Base-by-base conservation (phyloP, 2,113 vertebrate species). In the Octodon degus region DNA sequence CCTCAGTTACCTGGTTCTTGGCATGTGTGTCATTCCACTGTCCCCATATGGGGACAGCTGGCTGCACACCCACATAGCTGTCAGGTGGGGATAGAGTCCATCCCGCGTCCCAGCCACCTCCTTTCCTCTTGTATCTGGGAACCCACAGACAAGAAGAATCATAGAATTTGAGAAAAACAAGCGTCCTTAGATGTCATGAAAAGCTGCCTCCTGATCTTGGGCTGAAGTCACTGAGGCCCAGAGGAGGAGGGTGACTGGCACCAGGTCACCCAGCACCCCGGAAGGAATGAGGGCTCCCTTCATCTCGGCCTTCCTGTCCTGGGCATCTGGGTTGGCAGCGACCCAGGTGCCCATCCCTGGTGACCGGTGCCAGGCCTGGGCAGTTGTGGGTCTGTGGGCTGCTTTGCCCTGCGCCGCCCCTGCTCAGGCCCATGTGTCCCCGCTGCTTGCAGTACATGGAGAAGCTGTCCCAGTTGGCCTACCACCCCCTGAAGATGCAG, bases 401-500 rank as follows among this genome's bases (percentile, higher is more conserved):
- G 32, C 81, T 53, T 9, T n/a, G 8, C 82, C 14, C 30, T 3
- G 0, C 0, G 10, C 27, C 0, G 55, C 55, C 58, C 79, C 9
- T 0, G 24, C 87, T 93, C 40, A 89, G 37, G 34, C 0, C 24
- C 55, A 0, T 17, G 5, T 0, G 1, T 5, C n/a, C n/a, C 93
- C 22, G 4, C 50, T 37, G 74, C 63, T 68, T 3, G 19, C 97
- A 99, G 99, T 98, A 99, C 98, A 99, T 99, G 99, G 99, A 99
- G 97, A 99, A 99, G 97, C 98, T 99, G 82, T 99, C 99, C 88
- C 99, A 99, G 98, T 98, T 99, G 95, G 99, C 99, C 2, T 99
- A 99, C 98, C 99, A 99, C 97, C 99, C 99, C 0, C 99, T 99
- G 90, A 99, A 99, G 98, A 99, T 99, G 99, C 99, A 99, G 98